These are phyloP conservation scores for Eulemur rubriventer DNA, from an alignment of 2,797 vertebrate species.

Conservation along the genomic window DNA sequence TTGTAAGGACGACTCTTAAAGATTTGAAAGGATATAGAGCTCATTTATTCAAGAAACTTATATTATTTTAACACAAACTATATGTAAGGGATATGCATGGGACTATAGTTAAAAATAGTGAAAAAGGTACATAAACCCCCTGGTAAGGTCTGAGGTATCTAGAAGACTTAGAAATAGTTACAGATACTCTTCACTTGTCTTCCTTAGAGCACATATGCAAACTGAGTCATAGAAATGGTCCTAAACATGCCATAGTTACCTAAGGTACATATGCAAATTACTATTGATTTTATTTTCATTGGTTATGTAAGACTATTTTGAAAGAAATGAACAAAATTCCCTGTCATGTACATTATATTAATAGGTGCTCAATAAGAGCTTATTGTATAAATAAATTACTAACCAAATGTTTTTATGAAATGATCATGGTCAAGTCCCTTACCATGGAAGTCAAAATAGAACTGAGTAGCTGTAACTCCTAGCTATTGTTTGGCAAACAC, in stretches of 20 bases:
- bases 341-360: background rate
- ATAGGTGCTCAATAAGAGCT: background rate
- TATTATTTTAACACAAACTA: conserved; percentile 5
- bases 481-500: background rate
- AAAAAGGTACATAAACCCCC: background rate
- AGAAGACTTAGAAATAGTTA: background rate
- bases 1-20: background rate
- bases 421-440: background rate
- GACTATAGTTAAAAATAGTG: background rate
- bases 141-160: background rate
- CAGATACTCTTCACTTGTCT: conserved; percentile 14
- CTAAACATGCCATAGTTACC: background rate
- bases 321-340: conserved; percentile 9
- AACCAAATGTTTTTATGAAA: conserved; percentile 33
- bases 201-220: background rate
- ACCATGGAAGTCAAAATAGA: background rate
- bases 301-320: background rate
- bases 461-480: background rate
- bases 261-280: background rate
- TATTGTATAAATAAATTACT: conserved; percentile 2
- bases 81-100: background rate
- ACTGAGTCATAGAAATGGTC: background rate
- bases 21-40: background rate
- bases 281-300: conserved; percentile 31
- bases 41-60: background rate